Evolutionary conservation across 2,797 vertebrate species (phyloP).

Genomic region (Mareca penelope): DNA sequence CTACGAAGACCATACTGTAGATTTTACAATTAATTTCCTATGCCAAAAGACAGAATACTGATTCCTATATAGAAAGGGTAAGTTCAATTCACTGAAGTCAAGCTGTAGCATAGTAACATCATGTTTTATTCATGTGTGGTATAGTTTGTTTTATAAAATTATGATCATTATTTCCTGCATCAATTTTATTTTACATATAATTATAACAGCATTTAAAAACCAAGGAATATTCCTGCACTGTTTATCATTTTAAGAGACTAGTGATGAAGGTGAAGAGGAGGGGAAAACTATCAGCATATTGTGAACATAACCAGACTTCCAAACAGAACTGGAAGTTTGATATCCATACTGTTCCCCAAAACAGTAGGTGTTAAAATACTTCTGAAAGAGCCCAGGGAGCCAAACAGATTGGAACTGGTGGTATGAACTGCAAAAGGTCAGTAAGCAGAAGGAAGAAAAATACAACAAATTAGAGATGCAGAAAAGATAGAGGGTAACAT

Average conservation of each 20-base stretch:
- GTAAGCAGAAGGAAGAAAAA: neutral
- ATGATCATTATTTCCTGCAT: constrained; percentile 15
- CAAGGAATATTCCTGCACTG: neutral
- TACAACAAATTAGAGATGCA: neutral
- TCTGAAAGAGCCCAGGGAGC: neutral
- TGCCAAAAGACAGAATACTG: neutral
- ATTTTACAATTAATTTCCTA: neutral
- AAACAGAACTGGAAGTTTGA: constrained; percentile 17
- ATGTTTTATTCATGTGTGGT: constrained; percentile 16
- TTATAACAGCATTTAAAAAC: neutral
- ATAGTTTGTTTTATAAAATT: constrained; percentile 9
- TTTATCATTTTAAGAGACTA: neutral
- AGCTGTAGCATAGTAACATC: neutral
- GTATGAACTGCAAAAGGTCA: neutral
- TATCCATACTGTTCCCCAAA: neutral
- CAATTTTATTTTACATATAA: neutral
- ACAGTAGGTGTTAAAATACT: neutral
- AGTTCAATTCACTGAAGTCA: neutral
- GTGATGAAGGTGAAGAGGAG: neutral
- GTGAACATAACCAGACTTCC: neutral
- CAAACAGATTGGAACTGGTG: constrained; percentile 23
- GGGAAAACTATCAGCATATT: neutral
- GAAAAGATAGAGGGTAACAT: neutral
- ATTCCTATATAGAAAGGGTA: neutral
- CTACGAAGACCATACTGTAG: neutral